Evolutionary conservation across 2,888 invertebrate species (phyloP), one percentile per base, ranked within the genome.

Genomic region (Amiota minor): DNA sequence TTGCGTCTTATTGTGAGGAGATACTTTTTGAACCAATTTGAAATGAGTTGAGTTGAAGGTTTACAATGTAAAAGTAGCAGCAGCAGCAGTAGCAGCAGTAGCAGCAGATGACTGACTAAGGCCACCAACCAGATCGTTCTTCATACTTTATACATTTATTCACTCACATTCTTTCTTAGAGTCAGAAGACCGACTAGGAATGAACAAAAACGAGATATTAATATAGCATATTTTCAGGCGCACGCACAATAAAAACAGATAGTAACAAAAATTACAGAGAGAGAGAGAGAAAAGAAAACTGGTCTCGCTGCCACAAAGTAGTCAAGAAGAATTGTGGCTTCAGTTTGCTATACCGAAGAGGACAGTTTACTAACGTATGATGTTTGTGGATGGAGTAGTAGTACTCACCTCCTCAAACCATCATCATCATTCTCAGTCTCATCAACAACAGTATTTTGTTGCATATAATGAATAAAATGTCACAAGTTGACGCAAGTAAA

Each of bases 401-500:
- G 50, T 12, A n/a, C 49, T 18, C 23, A 47, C 61, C 20, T 20
- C 71, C 20, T 56, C 59, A 14, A 10, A 14, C 61, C 49, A 55
- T 46, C 1, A 56, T 16, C 18, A 46, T 20, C 49, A 46, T 3
- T 53, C 4, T 23, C 1, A 16, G 56, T 73, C 69, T 53, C n/a
- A 62, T 46, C 61, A 67, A 18, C 16, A 69, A 14, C 45, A 62
- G 16, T 20, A 20, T 74, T 23, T 20, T 16, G 16, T 75, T 74
- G 68, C 75, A 76, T 72, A 74, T 83, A 83, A 83, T 83, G 83
- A 83, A 83, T 85, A 80, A 84, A 86, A 87, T 85, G 86, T 86
- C 85, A 88, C 79, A 86, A 86, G 81, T 85, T 84, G 84, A 87
- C 81, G 82, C 82, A 82, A 86, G 86, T 85, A 87, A 87, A 88